Conservation (phyloP, 53 echinoderm and acorn worm species). For the Zoroaster sp. region DNA sequence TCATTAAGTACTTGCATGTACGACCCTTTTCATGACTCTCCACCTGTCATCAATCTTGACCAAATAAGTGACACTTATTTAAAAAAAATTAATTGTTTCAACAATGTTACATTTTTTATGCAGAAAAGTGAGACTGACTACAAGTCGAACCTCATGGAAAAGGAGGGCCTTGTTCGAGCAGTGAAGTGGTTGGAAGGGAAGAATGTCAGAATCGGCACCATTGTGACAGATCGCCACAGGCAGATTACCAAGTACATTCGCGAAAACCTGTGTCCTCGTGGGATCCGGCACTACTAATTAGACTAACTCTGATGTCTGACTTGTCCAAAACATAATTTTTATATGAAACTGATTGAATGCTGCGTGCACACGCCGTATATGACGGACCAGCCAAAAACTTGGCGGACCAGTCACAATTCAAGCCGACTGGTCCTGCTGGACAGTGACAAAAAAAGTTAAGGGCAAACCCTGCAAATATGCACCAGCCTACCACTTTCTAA, state of each 20-base stretch:
- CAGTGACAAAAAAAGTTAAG: too few species aligned
- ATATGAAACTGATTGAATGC: too few species aligned
- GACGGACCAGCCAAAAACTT: too few species aligned
- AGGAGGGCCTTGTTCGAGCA: conserved; percentile 14
- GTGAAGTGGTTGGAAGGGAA: not conserved
- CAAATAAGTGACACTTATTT: not conserved
- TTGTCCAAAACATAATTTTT: too few species aligned
- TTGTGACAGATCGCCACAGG: conserved; percentile 37
- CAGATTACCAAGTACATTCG: conserved; percentile 39
- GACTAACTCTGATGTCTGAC: too few species aligned
- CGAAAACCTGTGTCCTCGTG: conserved; percentile 27
- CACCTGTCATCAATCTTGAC: not conserved
- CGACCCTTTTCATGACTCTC: not conserved
- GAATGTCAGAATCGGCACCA: not conserved
- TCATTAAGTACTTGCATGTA: not conserved
- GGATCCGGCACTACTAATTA: conserved; percentile 28
- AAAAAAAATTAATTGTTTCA: not conserved
- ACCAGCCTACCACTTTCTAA: too few species aligned
- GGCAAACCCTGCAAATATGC: too few species aligned
- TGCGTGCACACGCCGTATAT: too few species aligned
- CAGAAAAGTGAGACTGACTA: conserved; percentile 12
- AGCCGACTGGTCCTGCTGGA: too few species aligned
- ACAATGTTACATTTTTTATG: not conserved
- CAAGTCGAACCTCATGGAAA: conserved; percentile 41
- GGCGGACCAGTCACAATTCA: too few species aligned